A percentile compares a stretch with the other conserved stretches of the same genome.
phyloP scores from a whole-genome alignment of 2,888 invertebrate species.

The Meganola albula region DNA sequence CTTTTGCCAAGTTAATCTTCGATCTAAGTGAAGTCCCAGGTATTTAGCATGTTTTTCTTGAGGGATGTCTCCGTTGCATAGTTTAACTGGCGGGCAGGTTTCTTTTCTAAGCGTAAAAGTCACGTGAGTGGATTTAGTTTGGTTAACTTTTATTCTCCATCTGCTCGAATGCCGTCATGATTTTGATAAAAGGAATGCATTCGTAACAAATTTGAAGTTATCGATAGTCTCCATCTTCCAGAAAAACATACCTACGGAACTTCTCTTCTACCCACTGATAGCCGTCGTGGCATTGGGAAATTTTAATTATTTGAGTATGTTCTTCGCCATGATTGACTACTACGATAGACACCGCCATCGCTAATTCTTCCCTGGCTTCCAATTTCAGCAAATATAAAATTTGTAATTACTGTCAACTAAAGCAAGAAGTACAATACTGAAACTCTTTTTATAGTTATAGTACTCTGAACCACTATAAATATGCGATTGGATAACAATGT shows the following conservation, averaged over 20 bases:
- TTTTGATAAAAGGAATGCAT: constrained; percentile 18
- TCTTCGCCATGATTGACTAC: constrained; percentile 7
- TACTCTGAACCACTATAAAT: constrained; percentile 7
- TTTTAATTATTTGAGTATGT: background rate
- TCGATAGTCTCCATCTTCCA: background rate
- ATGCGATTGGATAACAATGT: constrained; percentile 4
- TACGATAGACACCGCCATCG: constrained; percentile 10
- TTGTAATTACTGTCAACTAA: constrained; percentile 13
- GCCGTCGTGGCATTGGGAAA: background rate
- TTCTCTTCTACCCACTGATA: background rate
- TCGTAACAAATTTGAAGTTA: constrained; percentile 15
- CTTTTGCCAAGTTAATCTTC: no score
- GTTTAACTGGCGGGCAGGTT: no score
- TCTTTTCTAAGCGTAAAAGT: no score
- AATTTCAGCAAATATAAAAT: constrained; percentile 13
- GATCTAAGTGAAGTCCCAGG: no score
- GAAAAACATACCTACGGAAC: background rate
- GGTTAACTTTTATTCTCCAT: no score
- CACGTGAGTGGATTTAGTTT: no score
- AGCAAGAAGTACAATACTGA: constrained; percentile 13
- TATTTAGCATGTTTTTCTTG: no score
- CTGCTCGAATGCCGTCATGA: constrained; percentile 17
- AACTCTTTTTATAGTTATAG: constrained; percentile 11
- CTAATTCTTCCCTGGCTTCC: constrained; percentile 12
- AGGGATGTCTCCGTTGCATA: no score